phyloP scores from a whole-genome alignment of 2,888 invertebrate genomes.

The Bruchidius siliquastri region DNA sequence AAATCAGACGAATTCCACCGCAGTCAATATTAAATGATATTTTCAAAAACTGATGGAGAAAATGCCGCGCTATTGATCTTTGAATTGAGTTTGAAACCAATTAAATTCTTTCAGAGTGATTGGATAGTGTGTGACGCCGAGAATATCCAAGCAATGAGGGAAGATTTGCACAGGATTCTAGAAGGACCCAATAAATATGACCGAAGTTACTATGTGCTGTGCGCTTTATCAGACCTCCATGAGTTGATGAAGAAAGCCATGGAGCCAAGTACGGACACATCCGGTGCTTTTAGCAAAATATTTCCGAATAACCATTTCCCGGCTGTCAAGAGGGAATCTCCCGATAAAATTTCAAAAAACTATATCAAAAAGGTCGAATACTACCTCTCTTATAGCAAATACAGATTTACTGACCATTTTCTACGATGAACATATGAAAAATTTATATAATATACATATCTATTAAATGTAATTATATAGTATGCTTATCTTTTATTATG shows the following conservation, averaged over 20 bases:
- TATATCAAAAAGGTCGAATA: constrained; percentile 67
- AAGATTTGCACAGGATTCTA: constrained; percentile 59
- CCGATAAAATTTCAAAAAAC: constrained; percentile 51
- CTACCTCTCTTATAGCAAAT: constrained; percentile 62
- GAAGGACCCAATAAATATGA: constrained; percentile 56
- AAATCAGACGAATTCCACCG: too few species aligned
- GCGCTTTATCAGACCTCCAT: constrained; percentile 65
- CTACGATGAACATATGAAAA: not conserved
- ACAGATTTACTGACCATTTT: constrained; percentile 15
- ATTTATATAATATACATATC: not conserved
- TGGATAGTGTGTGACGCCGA: constrained; percentile 55
- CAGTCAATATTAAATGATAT: too few species aligned
- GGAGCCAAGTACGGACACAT: constrained; percentile 17
- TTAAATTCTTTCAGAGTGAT: constrained; percentile 50
- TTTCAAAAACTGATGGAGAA: too few species aligned
- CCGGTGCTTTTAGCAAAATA: constrained; percentile 50
- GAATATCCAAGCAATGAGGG: constrained; percentile 55
- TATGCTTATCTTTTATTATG: not conserved
- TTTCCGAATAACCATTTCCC: constrained; percentile 54
- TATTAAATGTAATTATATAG: not conserved
- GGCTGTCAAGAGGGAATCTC: constrained; percentile 50
- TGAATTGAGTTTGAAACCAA: too few species aligned
- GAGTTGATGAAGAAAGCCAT: constrained; percentile 50
- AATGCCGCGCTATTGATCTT: too few species aligned
- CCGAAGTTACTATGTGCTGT: constrained; percentile 55